Evolutionary conservation across 2,797 vertebrate genomes (phyloP).

Genomic region (Sebastes iracundus): DNA sequence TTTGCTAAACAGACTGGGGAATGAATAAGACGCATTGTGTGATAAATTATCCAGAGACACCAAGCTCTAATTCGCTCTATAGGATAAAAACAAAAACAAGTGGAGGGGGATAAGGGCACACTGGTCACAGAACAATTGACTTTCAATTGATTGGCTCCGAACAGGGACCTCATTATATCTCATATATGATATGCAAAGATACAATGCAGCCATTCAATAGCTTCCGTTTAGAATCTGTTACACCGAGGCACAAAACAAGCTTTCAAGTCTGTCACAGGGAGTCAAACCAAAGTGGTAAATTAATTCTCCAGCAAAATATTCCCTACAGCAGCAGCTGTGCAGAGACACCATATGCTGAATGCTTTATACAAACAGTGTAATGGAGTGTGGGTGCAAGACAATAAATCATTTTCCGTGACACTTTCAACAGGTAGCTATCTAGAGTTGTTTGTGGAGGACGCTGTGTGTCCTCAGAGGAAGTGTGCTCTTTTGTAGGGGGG

Average conservation of each 20-base stretch:
- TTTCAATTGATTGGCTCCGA: conserved; percentile 20
- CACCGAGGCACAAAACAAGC: conserved; percentile 28
- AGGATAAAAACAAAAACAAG: conserved; percentile 25
- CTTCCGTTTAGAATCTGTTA: conserved; percentile 30
- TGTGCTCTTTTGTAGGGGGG: not conserved
- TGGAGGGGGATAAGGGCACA: not conserved
- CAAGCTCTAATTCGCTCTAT: conserved; percentile 18
- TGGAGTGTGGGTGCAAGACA: conserved; percentile 39
- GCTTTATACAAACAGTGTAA: conserved; percentile 61
- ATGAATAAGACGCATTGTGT: not conserved
- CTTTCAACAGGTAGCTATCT: conserved; percentile 56
- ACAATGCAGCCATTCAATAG: conserved; percentile 18
- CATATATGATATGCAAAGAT: conserved; percentile 28
- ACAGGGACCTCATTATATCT: conserved; percentile 37
- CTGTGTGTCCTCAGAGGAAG: conserved; percentile 14
- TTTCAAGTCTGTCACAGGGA: conserved; percentile 46
- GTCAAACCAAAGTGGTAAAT: conserved; percentile 54
- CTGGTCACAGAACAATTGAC: conserved; percentile 6
- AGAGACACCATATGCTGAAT: conserved; percentile 48
- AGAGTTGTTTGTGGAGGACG: conserved; percentile 20
- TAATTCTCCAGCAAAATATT: conserved; percentile 61
- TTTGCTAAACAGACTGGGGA: conserved; percentile 4
- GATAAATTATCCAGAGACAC: conserved; percentile 13
- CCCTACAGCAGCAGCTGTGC: conserved; percentile 53
- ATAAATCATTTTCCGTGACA: conserved; percentile 64